These are phyloP conservation scores for Himantopus leucocephalus DNA, from an alignment of 2,113 vertebrate species.

Conservation along the genomic window DNA sequence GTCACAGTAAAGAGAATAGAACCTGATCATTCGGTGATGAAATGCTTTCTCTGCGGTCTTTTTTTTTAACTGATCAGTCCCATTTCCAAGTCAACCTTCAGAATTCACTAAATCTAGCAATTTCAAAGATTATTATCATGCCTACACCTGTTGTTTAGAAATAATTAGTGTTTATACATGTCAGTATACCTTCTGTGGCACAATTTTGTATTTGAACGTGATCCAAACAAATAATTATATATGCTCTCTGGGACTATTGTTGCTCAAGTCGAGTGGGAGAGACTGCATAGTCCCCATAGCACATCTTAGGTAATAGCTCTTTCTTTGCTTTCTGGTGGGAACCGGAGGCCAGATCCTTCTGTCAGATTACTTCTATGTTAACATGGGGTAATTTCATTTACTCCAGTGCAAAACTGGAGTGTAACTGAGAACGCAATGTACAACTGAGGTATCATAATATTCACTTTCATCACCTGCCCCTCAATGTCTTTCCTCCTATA, in stretches of 20 bases:
- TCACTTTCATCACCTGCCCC: neutral
- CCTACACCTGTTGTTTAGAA: neutral
- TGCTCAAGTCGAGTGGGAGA: neutral
- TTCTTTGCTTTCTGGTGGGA: neutral
- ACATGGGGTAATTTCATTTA: neutral
- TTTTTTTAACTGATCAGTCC: neutral
- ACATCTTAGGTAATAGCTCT: neutral
- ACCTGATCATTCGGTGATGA: neutral
- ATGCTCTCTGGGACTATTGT: neutral
- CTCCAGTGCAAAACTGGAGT: neutral
- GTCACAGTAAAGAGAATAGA: neutral
- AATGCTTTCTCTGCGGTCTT: neutral
- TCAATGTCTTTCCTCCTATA: neutral
- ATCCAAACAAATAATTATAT: neutral
- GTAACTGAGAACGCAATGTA: rapidly evolving
- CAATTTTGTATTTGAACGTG: neutral
- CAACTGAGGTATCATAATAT: neutral
- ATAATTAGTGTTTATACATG: neutral
- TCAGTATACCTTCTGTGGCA: neutral
- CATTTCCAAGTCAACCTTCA: neutral
- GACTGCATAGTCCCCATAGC: neutral
- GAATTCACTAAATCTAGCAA: neutral
- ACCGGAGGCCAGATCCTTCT: neutral
- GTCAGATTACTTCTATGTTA: neutral
- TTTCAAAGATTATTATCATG: neutral